These are phyloP conservation scores for Nothoprocta pentlandii DNA, from an alignment of 2,113 vertebrate genomes.

Conservation along the genomic window DNA sequence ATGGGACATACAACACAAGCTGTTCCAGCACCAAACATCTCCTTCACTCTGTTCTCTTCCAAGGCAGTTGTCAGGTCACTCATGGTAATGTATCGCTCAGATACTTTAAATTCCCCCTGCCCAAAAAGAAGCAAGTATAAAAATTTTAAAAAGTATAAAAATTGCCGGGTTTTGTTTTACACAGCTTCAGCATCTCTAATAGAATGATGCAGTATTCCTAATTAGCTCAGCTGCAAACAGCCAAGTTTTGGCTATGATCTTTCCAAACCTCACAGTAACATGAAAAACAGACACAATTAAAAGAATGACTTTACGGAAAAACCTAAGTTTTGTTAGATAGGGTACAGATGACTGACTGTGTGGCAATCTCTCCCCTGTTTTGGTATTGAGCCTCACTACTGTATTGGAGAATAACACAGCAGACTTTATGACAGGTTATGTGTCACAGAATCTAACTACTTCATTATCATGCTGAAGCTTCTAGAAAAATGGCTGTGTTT, in stretches of 20 bases:
- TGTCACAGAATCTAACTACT: background rate
- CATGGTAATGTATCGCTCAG: slow-evolving; percentile 90
- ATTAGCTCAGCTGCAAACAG: background rate
- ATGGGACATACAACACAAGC: slow-evolving; percentile 90
- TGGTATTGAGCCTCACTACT: background rate
- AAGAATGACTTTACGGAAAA: background rate
- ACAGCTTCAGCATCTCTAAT: background rate
- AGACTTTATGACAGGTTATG: background rate
- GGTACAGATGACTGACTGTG: background rate
- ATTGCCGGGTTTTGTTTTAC: background rate
- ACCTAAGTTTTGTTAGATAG: background rate
- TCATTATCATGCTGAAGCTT: background rate
- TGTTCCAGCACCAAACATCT: slow-evolving; percentile 93
- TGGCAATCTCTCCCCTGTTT: background rate
- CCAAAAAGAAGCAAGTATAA: background rate
- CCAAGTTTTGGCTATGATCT: background rate
- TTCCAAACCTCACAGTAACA: background rate
- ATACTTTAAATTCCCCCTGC: slow-evolving; percentile 89
- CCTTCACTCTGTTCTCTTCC: slow-evolving; percentile 84
- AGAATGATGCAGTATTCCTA: background rate
- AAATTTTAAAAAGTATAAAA: background rate
- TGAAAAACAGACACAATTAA: background rate
- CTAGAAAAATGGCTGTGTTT: background rate
- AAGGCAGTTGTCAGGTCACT: slow-evolving; percentile 80
- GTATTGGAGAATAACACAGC: background rate